Evolutionary conservation across 2,888 invertebrate genomes (phyloP), one percentile per base, ranked within the genome.

Genomic region (Drosophila prostipennis): DNA sequence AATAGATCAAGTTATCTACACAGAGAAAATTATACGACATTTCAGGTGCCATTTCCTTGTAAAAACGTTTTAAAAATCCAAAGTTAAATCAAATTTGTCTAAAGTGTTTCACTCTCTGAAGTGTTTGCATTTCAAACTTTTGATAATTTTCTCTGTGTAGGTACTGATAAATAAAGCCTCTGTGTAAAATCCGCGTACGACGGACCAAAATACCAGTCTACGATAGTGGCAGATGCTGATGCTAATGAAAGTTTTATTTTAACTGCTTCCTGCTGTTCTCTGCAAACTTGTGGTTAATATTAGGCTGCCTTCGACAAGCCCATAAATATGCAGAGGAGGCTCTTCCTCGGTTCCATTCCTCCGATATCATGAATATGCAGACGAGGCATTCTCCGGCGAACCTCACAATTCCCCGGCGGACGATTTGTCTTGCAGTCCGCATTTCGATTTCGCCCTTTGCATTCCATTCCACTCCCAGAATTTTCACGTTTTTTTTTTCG

Each of bases 391-490:
- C 40, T 34, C 40, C 40, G 61, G 36, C 36, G 46, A 60, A 37
- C 36, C 63, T 36, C 40, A 26, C 51, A 72, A 72, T 73, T 72
- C 72, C 72, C 72, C 43, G 51, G 54, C 29, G 73, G 23, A 32
- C 55, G 46, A 74, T 73, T 73, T 74, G 56, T 56, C 56, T 60
- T 73, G 42, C 42, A 67, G 55, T 56, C 55, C 19, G 29, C 65
- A 53, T n/a, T 46, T 39, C 16, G 23, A 32, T 46, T 39, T 36
- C n/a, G 51, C 11, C 37, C 40, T 58, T 43, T 65, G 68, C 48
- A 68, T 55, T 55, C 55, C 36, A 26, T 40, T 32, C 36, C 26
- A 63, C 64, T 42, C 40, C 42, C 40, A 19, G 29, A 54, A 40
- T 46, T 36, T 60, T 32, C 32, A 46, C 46, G 39, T 61, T 61